Percentiles rank a stretch among this genome's conserved stretches.
Conservation (phyloP, 2,888 invertebrate genomes). For the Aphidius colemani region DNA sequence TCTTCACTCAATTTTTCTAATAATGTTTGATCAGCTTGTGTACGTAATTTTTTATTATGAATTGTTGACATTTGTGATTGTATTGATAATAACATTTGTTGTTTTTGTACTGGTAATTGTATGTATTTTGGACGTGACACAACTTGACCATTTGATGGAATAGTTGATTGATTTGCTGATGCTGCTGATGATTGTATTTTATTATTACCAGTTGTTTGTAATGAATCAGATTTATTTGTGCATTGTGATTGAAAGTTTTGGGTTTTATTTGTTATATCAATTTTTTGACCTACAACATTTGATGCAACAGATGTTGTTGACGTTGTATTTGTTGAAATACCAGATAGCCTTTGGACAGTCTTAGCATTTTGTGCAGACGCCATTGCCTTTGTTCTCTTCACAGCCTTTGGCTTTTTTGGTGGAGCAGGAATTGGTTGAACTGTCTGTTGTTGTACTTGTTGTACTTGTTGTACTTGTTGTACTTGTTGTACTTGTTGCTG, state of each 20-base stretch:
- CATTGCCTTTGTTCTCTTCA: conserved; percentile 48
- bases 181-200: conserved; percentile 27
- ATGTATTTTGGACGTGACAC: conserved; percentile 70
- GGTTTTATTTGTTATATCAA: conserved; percentile 10
- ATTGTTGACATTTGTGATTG: conserved; percentile 71
- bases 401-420: conserved; percentile 52
- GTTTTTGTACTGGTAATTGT: conserved; percentile 75
- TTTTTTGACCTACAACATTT: neutral
- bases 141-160: conserved; percentile 52
- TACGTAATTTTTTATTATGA: conserved; percentile 62
- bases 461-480: conserved; percentile 14
- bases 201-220: conserved; percentile 31
- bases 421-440: conserved; percentile 36
- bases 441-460: conserved; percentile 14
- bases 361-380: conserved; percentile 42
- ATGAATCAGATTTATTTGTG: conserved; percentile 49
- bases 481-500: conserved; percentile 18
- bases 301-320: conserved; percentile 31
- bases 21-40: conserved; percentile 61
- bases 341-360: conserved; percentile 35
- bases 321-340: conserved; percentile 43
- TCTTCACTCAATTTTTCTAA: conserved; percentile 69
- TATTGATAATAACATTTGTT: conserved; percentile 63
- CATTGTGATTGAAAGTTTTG: conserved; percentile 44
- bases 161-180: conserved; percentile 27